Evolutionary conservation across 2,113 vertebrate genomes (phyloP), one percentile per base, ranked within the genome.

Genomic region (Cygnus atratus): DNA sequence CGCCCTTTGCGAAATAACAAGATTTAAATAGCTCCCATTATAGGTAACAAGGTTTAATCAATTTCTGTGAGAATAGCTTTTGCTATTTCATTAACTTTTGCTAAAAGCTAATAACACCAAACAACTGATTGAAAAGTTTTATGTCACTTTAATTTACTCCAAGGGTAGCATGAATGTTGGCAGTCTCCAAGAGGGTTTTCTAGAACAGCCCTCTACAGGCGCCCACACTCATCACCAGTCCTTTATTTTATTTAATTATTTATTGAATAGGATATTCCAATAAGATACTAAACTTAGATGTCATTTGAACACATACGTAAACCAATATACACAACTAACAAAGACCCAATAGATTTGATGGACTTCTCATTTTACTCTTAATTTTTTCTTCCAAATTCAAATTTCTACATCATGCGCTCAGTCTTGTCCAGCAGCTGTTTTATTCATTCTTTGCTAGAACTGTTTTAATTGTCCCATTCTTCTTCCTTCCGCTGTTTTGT

Each of bases 301-400:
- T 67, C n/a, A n/a, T 25, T 75, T 0, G 0, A 21, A n/a, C 0
- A 0, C 31, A 7, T 8, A 39, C 5, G 2, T 58, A 70, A 94
- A 63, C 8, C 16, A 59, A 25, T 1, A 15, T 2, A 39, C 9
- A 39, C 3, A 26, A 11, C 8, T 43, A 78, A 72, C 52, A 22
- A 18, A 72, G 78, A 85, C 3, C 9, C 17, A 28, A 37, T 3
- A 4, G 14, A 26, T 93, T 28, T 26, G 25, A 5, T 71, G 4
- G 21, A 55, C 13, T 28, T 37, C 9, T 65, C 11, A 46, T 65
- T 70, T 84, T 28, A 54, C 22, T 41, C 72, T 84, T 79, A 48
- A n/a, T 70, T 35, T 58, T 58, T 83, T 10, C 26, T 33, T 63
- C 12, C 65, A 62, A 93, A 71, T 6, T n/a, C 10, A 55, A 14